Conservation (phyloP, 2,797 vertebrate species). For the Cephalopachus bancanus region DNA sequence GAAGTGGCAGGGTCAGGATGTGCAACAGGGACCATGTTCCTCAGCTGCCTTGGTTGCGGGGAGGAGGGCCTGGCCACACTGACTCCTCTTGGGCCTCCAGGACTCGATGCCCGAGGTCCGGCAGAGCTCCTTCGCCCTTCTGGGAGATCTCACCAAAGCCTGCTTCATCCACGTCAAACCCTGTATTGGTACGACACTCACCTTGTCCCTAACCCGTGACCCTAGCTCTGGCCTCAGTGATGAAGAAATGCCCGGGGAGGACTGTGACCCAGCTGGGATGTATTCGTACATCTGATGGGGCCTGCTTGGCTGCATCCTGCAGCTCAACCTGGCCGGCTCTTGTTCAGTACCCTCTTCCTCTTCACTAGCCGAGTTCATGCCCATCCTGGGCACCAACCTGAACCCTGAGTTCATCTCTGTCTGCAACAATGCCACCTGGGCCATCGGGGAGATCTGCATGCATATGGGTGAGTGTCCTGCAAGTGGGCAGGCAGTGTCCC, state of each 20-base stretch:
- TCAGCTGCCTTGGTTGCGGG: background rate
- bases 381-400: constrained; percentile 96
- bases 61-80: background rate
- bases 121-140: constrained; percentile 96
- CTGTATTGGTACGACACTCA: constrained; percentile 92
- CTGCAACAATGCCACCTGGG: constrained; percentile 98
- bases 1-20: background rate
- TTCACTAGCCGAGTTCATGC: constrained; percentile 95
- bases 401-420: constrained; percentile 98
- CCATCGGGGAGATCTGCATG: constrained; percentile 98
- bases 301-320: background rate
- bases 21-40: background rate
- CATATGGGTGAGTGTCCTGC: constrained; percentile 94
- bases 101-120: constrained; percentile 97
- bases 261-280: constrained; percentile 40
- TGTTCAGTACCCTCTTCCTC: background rate
- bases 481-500: background rate
- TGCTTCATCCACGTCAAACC: constrained; percentile 97
- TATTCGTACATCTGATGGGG: constrained; percentile 79
- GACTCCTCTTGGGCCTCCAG: constrained; percentile 81
- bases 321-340: background rate
- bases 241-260: constrained; percentile 33
- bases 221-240: constrained; percentile 55
- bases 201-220: background rate
- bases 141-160: constrained; percentile 96